Conservation (phyloP, 1,140 invertebrate species). For the Drosophila ohnishii region DNA sequence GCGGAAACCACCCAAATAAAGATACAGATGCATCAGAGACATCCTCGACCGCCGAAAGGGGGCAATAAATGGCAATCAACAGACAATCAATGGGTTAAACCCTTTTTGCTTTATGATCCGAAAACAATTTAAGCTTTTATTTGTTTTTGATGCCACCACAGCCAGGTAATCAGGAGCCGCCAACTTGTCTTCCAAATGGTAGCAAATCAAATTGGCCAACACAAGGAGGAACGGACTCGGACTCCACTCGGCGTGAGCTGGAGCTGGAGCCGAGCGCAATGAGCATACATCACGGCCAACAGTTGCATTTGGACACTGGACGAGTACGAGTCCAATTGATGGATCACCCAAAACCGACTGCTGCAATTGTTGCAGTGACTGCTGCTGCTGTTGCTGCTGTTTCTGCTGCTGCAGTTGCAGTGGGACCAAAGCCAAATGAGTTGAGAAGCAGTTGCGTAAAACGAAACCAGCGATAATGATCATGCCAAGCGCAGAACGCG, state of each 20-base stretch:
- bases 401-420: conserved; percentile 7
- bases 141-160: conserved; percentile 79
- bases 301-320: conserved; percentile 62
- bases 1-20: conserved; percentile 49
- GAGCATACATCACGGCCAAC: conserved; percentile 71
- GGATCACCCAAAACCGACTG: conserved; percentile 74
- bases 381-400: conserved; percentile 8
- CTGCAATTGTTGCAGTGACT: conserved; percentile 11
- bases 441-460: conserved; percentile 76
- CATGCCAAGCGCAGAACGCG: conserved; percentile 80
- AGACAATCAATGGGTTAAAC: conserved; percentile 77
- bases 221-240: conserved; percentile 21
- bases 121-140: conserved; percentile 81
- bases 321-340: conserved; percentile 64
- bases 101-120: conserved; percentile 78
- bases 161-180: conserved; percentile 61
- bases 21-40: conserved; percentile 29
- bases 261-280: conserved; percentile 48
- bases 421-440: conserved; percentile 71
- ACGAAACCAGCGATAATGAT: conserved; percentile 77
- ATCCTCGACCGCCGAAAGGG: conserved; percentile 25
- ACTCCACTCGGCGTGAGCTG: neutral
- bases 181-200: conserved; percentile 60
- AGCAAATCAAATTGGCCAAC: conserved; percentile 64
- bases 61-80: conserved; percentile 78